A percentile compares a stretch with the other conserved stretches of the same genome.
These are phyloP conservation scores for Stratiolaelaps scimitus DNA, from an alignment of 1,140 invertebrate species.

Conservation along the genomic window DNA sequence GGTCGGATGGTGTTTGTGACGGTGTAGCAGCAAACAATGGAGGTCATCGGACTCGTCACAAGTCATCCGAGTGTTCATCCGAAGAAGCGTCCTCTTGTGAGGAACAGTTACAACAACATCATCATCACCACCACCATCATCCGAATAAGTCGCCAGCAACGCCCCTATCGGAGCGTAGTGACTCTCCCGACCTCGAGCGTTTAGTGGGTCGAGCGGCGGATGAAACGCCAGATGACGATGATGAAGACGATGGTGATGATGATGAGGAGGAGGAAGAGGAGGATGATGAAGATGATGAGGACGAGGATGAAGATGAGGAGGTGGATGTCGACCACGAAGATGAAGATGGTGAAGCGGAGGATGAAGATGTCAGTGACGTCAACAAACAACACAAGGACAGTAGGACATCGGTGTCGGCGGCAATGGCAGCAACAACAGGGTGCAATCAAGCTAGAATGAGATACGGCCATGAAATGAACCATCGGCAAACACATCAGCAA, in stretches of 20 bases:
- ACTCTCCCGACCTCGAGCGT: slow-evolving; percentile 5
- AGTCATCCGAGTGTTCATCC: slow-evolving; percentile 22
- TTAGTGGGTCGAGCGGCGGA: neutral
- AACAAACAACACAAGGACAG: slow-evolving; percentile 24
- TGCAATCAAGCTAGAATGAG: too few relatives aligned
- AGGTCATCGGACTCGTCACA: neutral
- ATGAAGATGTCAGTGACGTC: slow-evolving; percentile 23
- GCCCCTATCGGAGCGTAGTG: slow-evolving; percentile 12
- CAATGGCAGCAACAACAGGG: too few relatives aligned
- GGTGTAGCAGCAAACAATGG: too few relatives aligned
- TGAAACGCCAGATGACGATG: slow-evolving; percentile 2
- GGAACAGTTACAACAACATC: too few relatives aligned
- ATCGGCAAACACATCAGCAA: too few relatives aligned
- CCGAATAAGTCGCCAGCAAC: slow-evolving; percentile 21
- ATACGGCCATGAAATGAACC: too few relatives aligned
- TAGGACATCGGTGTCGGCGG: neutral
- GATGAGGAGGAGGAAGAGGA: slow-evolving; percentile 1
- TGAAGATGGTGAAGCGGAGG: slow-evolving; percentile 13
- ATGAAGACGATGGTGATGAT: slow-evolving; percentile 29
- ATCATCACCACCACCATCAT: slow-evolving; percentile 1
- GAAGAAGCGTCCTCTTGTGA: slow-evolving; percentile 21
- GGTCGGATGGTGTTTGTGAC: too few relatives aligned
- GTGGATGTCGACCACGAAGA: slow-evolving; percentile 24
- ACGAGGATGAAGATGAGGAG: slow-evolving; percentile 29
- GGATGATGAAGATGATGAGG: slow-evolving; percentile 24